Evolutionary conservation across 2,888 invertebrate species (phyloP), one percentile per base, ranked within the genome.

Genomic region (Mermis nigrescens): DNA sequence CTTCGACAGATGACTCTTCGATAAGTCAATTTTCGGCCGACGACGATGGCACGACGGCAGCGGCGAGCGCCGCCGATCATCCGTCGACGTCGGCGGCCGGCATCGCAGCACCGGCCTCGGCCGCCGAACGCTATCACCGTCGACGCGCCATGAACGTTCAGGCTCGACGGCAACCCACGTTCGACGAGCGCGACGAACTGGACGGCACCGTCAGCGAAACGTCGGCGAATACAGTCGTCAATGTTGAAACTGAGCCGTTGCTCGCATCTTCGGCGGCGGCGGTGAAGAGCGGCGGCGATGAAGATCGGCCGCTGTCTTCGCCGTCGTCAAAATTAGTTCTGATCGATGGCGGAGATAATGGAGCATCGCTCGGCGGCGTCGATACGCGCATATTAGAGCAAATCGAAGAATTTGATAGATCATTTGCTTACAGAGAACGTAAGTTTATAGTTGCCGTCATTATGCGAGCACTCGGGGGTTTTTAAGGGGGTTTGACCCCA

Each of bases 371-470:
- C 38, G 38, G 7, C 12, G 38, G 46, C 1, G 57, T 56, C 12
- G 61, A 62, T 38, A 27, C 26, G 7, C 54, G 57, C n/a, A 57
- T 61, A 12, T 27, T n/a, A 15, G 57, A 56, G 38, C 59, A 61
- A 19, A 61, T 61, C 45, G 31, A 54, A 31, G 59, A 57, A 22
- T 61, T 61, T 51, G 61, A 61, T 26, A 51, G 59, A 31, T 60
- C 59, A 2, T 61, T 61, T 31, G 28, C 4, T 26, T 38, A 15
- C 19, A 7, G 51, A 7, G 51, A 48, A 7, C n/a, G 51, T 48
- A 48, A 24, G 51, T 7, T 38, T n/a, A n/a, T n/a, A n/a, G n/a
- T n/a, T n/a, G n/a, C n/a, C n/a, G n/a, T n/a, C n/a, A n/a, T n/a
- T n/a, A n/a, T n/a, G n/a, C n/a, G n/a, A n/a, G n/a, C n/a, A n/a